phyloP scores from a whole-genome alignment of 2,113 vertebrate species.

The Vulpes lagopus region DNA sequence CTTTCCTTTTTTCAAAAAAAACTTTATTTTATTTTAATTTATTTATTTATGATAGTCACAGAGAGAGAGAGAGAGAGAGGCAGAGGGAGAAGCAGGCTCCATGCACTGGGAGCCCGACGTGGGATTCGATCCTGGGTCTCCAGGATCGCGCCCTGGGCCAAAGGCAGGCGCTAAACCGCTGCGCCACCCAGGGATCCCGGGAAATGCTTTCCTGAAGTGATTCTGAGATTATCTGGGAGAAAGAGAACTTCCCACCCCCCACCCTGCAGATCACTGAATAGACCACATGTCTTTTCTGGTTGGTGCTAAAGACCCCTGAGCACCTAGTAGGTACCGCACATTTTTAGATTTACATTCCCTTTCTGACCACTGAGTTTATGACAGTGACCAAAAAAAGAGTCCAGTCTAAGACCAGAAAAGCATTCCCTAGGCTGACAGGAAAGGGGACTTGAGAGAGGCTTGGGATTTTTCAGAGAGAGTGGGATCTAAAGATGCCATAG shows the following conservation, averaged over 20 bases:
- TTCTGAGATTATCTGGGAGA: not conserved
- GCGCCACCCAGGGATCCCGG: too few species aligned
- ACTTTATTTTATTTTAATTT: too few species aligned
- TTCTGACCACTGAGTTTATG: not conserved
- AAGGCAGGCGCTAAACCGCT: too few species aligned
- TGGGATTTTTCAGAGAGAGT: not conserved
- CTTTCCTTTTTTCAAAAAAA: not conserved
- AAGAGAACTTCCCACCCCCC: not conserved
- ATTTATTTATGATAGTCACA: too few species aligned
- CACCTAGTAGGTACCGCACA: not conserved
- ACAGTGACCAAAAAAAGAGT: not conserved
- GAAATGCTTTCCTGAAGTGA: not conserved
- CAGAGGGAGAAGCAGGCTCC: too few species aligned
- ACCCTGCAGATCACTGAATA: not conserved
- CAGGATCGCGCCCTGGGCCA: too few species aligned
- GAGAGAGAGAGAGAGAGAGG: too few species aligned
- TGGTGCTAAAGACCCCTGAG: not conserved
- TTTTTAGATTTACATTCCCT: not conserved
- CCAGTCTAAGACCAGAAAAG: too few species aligned
- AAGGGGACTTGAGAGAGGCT: not conserved
- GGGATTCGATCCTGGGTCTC: too few species aligned
- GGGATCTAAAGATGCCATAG: not conserved
- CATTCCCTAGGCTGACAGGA: not conserved
- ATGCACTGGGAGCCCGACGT: too few species aligned
- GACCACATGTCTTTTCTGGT: not conserved